These are phyloP conservation scores for Yasuhikotakia modesta DNA, from an alignment of 2,797 vertebrate genomes.

Conservation along the genomic window DNA sequence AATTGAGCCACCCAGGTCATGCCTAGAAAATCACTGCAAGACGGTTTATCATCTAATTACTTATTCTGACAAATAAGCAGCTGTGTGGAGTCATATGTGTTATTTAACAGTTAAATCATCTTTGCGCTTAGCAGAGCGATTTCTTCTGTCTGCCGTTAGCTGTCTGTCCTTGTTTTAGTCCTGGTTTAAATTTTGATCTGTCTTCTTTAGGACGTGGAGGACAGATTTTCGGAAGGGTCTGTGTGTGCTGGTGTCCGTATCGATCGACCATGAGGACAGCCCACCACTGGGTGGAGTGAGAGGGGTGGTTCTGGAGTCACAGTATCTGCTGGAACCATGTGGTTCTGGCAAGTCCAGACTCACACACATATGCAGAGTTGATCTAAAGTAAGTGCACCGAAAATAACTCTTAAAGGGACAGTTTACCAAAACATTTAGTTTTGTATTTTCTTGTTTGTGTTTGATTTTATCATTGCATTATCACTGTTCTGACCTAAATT, in stretches of 20 bases:
- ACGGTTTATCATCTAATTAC: neutral
- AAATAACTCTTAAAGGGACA: neutral
- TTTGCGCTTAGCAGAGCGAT: no score
- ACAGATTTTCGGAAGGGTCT: slow-evolving; percentile 91
- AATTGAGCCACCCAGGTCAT: slow-evolving; percentile 4
- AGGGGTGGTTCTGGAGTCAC: slow-evolving; percentile 88
- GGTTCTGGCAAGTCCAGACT: slow-evolving; percentile 95
- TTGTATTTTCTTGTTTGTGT: no score
- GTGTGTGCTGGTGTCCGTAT: slow-evolving; percentile 87
- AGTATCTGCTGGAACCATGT: slow-evolving; percentile 92
- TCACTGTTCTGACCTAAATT: no score
- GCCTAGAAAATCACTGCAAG: neutral
- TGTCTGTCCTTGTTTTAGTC: neutral
- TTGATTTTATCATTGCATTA: no score
- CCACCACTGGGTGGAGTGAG: slow-evolving; percentile 84
- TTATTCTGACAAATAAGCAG: neutral
- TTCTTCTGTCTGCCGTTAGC: no score
- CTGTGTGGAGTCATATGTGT: neutral
- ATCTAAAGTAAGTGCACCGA: slow-evolving; percentile 85
- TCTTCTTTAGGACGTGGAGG: slow-evolving; percentile 85
- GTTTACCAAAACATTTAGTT: no score
- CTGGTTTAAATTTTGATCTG: no score
- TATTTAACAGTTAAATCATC: no score
- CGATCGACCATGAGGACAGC: slow-evolving; percentile 88
- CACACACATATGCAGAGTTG: slow-evolving; percentile 91